A percentile compares a stretch with the other conserved stretches of the same genome.
phyloP scores from a whole-genome alignment of 2,113 vertebrate genomes.

The Thunnus thynnus region DNA sequence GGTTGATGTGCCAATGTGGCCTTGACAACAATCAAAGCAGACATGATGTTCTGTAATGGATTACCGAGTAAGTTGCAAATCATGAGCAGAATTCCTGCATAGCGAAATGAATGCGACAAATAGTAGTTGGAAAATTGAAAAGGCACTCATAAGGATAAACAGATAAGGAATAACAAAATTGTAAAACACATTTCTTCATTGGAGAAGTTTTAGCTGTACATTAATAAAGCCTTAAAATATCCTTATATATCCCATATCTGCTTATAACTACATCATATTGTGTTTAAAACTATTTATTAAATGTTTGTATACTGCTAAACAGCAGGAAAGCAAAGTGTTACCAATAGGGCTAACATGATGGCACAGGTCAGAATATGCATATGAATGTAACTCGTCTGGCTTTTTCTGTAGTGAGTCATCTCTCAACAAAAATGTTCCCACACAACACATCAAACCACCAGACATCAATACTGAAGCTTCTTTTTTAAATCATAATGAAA shows the following conservation, averaged over 20 bases:
- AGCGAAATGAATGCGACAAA: background rate
- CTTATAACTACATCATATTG: no score
- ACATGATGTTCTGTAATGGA: background rate
- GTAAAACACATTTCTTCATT: no score
- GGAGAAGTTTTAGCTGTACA: no score
- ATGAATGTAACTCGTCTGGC: conserved; percentile 17
- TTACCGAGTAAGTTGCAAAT: background rate
- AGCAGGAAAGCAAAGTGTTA: no score
- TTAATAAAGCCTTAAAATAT: no score
- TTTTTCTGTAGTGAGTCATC: conserved; percentile 43
- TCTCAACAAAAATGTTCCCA: conserved; percentile 20
- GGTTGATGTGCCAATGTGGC: background rate
- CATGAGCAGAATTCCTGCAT: background rate
- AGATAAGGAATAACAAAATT: no score
- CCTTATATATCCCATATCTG: no score
- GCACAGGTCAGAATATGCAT: conserved; percentile 13
- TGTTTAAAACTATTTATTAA: no score
- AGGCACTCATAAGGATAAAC: no score
- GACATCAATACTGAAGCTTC: background rate
- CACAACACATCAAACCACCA: conserved; percentile 30
- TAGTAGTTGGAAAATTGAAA: no score
- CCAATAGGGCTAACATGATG: background rate
- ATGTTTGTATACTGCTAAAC: no score
- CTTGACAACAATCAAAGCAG: background rate
- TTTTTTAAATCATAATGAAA: background rate